These are phyloP conservation scores for Heliconius himera DNA, from an alignment of 1,140 invertebrate species.

Conservation along the genomic window DNA sequence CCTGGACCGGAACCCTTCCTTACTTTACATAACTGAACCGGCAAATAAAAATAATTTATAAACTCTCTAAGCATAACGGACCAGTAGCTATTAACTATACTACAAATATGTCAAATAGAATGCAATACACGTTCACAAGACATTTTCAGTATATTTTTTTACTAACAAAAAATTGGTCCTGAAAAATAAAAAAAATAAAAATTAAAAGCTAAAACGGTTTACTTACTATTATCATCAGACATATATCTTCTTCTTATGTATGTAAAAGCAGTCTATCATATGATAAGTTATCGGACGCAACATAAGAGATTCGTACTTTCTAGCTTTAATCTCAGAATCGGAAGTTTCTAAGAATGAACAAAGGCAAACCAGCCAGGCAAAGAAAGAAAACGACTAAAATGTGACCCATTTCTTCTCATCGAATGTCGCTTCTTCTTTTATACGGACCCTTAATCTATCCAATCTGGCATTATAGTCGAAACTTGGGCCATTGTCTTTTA, in stretches of 20 bases:
- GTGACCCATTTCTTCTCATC: conserved; percentile 41
- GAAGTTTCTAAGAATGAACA: conserved; percentile 26
- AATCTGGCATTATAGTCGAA: conserved; percentile 68
- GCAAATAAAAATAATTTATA: too few species aligned
- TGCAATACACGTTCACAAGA: too few species aligned
- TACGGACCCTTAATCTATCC: conserved; percentile 65
- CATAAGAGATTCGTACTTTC: not conserved
- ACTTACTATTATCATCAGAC: too few species aligned
- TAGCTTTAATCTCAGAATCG: conserved; percentile 25
- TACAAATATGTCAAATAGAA: too few species aligned
- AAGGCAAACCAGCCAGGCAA: conserved; percentile 29
- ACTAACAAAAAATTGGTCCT: too few species aligned
- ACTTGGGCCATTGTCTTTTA: conserved; percentile 67
- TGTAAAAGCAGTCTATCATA: not conserved
- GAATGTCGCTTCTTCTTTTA: conserved; percentile 53
- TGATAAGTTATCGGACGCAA: not conserved
- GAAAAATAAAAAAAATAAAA: too few species aligned
- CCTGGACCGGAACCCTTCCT: too few species aligned
- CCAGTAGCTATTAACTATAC: too few species aligned
- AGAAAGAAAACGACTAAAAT: conserved; percentile 36
- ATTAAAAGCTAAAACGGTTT: too few species aligned
- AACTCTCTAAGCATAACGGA: too few species aligned
- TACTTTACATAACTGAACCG: too few species aligned
- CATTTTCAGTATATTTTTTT: too few species aligned
- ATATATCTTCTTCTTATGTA: not conserved